Base-by-base conservation (phyloP, 2,797 vertebrate genomes). In the Clarias fuscus region DNA sequence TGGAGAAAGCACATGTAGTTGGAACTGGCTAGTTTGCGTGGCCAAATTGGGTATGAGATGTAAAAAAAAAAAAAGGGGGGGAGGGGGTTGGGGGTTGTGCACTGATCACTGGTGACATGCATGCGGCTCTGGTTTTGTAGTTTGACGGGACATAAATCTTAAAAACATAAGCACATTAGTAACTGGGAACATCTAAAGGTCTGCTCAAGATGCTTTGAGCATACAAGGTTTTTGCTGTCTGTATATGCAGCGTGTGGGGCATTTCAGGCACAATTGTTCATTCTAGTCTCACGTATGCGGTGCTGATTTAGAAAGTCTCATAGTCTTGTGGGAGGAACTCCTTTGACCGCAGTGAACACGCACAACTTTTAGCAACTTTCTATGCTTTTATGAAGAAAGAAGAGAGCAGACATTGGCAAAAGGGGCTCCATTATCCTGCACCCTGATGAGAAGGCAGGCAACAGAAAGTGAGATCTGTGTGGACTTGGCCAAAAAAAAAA, bases 401-500 rank as follows among this genome's bases (percentile, higher is more conserved):
- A 58, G n/a, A 84, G 88, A 84, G 81, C 71, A 83, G 80, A 85
- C 85, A 82, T 70, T 82, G 85, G 84, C 85, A 82, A 84, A 88
- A 83, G 62, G 86, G 86, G 76, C 80, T 87, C 85, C 82, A 87
- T 90, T 90, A 89, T 88, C 85, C 84, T 86, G 88, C 88, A 86
- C 88, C 88, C 89, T 89, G 88, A 89, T 89, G 88, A 85, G 85
- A 88, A 70, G 79, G 61, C 83, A 82, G 84, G 67, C 87, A 81
- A 86, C 84, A 83, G 70, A 89, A 76, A 90, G 82, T 65, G 59
- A 82, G 40, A 72, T 73, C 70, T 89, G 89, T 86, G 85, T 88
- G 84, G 78, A 79, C 33, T 79, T 79, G 58, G 77, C 58, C 14
- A 40, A 79, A 79, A 37, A 62, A 40, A 59, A 59, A 80, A 86